phyloP scores from a whole-genome alignment of 2,113 vertebrate genomes.

The Hoplias malabaricus region DNA sequence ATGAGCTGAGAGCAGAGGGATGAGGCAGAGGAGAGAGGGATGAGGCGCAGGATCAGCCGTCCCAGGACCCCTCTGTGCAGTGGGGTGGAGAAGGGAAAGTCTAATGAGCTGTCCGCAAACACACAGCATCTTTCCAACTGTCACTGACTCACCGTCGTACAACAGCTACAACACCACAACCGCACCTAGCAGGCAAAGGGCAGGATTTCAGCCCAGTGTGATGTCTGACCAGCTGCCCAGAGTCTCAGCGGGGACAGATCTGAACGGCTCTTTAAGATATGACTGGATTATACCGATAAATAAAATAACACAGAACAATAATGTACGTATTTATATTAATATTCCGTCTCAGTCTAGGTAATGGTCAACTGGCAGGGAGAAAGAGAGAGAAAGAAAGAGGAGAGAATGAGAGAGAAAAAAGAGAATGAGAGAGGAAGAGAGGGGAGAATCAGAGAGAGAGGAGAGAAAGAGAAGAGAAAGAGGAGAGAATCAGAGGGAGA shows the following conservation, averaged over 20 bases:
- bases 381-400: not conserved
- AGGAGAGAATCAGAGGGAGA: not conserved
- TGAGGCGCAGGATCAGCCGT: not conserved
- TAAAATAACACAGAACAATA: not conserved
- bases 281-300: too few relatives aligned
- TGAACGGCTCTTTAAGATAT: too few relatives aligned
- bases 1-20: not conserved
- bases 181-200: not conserved
- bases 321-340: too few relatives aligned
- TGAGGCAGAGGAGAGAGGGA: not conserved
- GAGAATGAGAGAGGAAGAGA: not conserved
- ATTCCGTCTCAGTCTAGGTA: too few relatives aligned
- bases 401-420: not conserved
- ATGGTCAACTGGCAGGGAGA: not conserved
- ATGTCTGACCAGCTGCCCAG: not conserved
- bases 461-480: not conserved
- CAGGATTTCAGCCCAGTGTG: not conserved
- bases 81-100: not conserved
- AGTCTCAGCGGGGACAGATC: too few relatives aligned
- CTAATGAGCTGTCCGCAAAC: not conserved
- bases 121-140: not conserved
- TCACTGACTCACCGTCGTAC: not conserved
- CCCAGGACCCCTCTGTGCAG: not conserved
- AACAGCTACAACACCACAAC: not conserved
- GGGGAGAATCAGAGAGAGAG: not conserved